phyloP scores from a whole-genome alignment of 1,140 invertebrate genomes.

The Tetramorium parvispinum region DNA sequence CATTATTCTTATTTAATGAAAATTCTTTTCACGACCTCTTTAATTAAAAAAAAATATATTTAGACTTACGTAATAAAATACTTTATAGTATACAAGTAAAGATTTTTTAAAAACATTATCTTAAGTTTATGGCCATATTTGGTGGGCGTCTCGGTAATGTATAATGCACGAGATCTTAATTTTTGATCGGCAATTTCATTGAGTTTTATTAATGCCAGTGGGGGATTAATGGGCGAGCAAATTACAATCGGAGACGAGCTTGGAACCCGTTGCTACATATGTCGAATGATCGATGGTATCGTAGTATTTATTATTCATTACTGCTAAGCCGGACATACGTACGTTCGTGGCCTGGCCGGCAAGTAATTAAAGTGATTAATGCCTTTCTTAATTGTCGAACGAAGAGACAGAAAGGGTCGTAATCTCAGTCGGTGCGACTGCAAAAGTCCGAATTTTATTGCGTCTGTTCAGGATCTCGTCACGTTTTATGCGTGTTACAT shows the following conservation, averaged over 20 bases:
- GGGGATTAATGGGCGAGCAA: slow-evolving; percentile 49
- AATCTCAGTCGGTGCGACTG: slow-evolving; percentile 38
- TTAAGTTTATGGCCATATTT: not conserved
- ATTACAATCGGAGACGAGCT: slow-evolving; percentile 52
- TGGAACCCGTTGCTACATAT: slow-evolving; percentile 34
- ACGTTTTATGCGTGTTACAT: not conserved
- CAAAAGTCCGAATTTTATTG: slow-evolving; percentile 45
- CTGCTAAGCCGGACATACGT: slow-evolving; percentile 49
- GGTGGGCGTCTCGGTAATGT: not conserved
- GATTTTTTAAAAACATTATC: not conserved
- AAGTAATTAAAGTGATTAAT: slow-evolving; percentile 73
- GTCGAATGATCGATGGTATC: slow-evolving; percentile 65
- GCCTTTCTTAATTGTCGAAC: slow-evolving; percentile 56
- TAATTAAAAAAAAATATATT: not conserved
- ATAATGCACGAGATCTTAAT: slow-evolving; percentile 37
- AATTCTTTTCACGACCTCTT: not conserved
- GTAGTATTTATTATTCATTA: slow-evolving; percentile 71
- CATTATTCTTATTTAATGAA: not conserved
- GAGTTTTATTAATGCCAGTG: slow-evolving; percentile 52
- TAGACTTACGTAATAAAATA: not conserved
- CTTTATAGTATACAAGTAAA: not conserved
- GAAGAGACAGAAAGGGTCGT: slow-evolving; percentile 56
- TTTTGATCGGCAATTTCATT: slow-evolving; percentile 49
- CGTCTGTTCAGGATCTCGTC: not conserved
- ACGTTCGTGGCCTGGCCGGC: slow-evolving; percentile 22